Percentiles rank a stretch among this genome's conserved stretches.
Evolutionary conservation across 35 echinoderm and acorn worm species (phyloP).

Genomic region (Ophiothrix spiculata): DNA sequence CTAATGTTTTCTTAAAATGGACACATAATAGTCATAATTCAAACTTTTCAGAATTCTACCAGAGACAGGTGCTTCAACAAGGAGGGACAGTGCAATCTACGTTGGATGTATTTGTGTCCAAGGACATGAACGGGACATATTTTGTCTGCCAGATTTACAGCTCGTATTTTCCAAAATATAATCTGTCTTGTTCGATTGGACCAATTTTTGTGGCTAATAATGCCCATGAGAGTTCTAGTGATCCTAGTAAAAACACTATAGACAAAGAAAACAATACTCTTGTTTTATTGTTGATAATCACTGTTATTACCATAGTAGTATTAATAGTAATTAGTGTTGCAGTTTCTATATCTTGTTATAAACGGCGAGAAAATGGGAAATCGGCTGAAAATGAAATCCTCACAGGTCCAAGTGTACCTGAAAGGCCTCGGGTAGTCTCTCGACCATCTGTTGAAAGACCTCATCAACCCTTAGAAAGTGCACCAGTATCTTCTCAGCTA

Average conservation of each 20-base stretch:
- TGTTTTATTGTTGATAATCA: neutral
- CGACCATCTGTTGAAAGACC: neutral
- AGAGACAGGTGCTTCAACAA: neutral
- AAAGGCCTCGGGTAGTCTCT: neutral
- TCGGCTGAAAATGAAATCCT: neutral
- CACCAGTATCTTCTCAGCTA: neutral
- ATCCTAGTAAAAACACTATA: neutral
- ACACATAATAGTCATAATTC: neutral
- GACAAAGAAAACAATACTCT: neutral
- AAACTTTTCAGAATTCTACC: neutral
- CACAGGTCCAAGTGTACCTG: neutral
- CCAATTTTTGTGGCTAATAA: neutral
- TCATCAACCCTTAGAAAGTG: neutral
- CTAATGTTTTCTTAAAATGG: neutral
- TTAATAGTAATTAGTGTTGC: neutral
- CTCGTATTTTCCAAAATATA: neutral
- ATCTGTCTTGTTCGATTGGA: neutral
- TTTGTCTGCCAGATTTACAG: neutral
- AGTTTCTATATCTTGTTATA: neutral
- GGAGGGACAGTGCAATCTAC: neutral
- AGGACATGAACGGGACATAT: neutral
- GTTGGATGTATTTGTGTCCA: neutral
- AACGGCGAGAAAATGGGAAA: neutral
- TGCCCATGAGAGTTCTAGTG: neutral
- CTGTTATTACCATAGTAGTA: neutral